phyloP scores from a whole-genome alignment of 1,140 invertebrate genomes.

The Zaprionus africanus region DNA sequence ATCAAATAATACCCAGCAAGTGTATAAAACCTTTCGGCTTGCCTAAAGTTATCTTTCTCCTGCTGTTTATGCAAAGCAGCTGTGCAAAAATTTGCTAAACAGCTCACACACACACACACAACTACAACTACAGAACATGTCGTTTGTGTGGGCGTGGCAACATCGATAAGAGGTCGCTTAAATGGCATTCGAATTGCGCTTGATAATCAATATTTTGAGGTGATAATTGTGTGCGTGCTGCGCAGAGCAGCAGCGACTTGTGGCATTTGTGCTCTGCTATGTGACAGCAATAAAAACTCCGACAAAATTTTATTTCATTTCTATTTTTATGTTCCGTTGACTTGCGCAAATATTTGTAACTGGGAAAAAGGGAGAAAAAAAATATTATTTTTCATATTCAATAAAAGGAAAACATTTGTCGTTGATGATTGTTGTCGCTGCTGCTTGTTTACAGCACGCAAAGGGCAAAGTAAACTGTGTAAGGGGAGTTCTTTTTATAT shows the following conservation, averaged over 20 bases:
- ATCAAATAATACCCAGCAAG: too few species aligned
- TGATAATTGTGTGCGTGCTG: constrained; percentile 77
- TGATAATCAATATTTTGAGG: constrained; percentile 80
- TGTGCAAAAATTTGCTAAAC: constrained; percentile 50
- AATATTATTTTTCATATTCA: constrained; percentile 8
- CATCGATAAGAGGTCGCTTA: constrained; percentile 22
- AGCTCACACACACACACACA: constrained; percentile 17
- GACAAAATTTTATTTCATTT: neutral
- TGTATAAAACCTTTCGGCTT: too few species aligned
- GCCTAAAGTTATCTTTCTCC: too few species aligned
- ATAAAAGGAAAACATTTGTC: neutral
- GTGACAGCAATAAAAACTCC: constrained; percentile 1
- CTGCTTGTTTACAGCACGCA: neutral
- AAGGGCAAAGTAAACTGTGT: neutral
- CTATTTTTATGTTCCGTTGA: neutral
- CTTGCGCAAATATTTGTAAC: constrained; percentile 3
- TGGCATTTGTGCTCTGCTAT: constrained; percentile 13
- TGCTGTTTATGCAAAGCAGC: constrained; percentile 72
- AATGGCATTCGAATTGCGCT: constrained; percentile 68
- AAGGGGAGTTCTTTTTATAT: neutral
- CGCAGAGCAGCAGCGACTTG: constrained; percentile 29
- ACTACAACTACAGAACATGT: constrained; percentile 52
- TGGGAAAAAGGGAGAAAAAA: neutral
- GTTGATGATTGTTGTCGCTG: neutral
- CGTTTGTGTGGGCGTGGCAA: neutral